Base-by-base conservation (phyloP, 2,797 vertebrate genomes). In the Channallabes apus region DNA sequence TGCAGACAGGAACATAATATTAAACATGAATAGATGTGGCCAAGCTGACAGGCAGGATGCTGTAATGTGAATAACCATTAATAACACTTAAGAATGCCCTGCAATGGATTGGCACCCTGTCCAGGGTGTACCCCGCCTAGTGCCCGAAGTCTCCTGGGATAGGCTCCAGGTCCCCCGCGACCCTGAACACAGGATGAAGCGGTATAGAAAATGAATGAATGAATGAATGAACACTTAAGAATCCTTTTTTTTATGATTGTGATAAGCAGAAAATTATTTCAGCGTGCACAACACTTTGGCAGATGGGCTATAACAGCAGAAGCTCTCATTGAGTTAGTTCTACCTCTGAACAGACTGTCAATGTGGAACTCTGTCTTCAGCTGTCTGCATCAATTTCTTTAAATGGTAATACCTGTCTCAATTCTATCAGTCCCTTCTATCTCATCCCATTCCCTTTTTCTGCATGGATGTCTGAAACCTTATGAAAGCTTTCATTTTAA, bases 381-480 rank as follows among this genome's bases (percentile, higher is more conserved):
- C 80, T 71, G 80, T 56, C 83, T 80, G 82, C 61, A 32, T 82
- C 54, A 64, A 41, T 86, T 86, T 78, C 85, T 84, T 54, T 24
- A 22, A 67, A 24, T 85, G 46, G 51, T 67, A 14, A 58, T 75
- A 58, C 71, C 84, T 58, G 59, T 82, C 78, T 81, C 61, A 72
- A 58, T 46, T 62, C 56, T 68, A 38, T 51, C 29, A 56, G 18
- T 80, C 29, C 79, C 46, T 73, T 9, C 84, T 85, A 71, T 82
- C 67, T 75, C 61, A 29, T 82, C 32, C 76, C 46, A 41, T 58
- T 24, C 32, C 59, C 27, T 29, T 20, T 20, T 67, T 54, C 65
- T 64, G 79, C 41, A 41, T 87, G 29, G 41, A 24, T 58, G 35
- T 69, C 56, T 77, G 64, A 20, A 56, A 64, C 38, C 69, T 77